Evolutionary conservation across 2,797 vertebrate species (phyloP), one percentile per base, ranked within the genome.

Genomic region (Garrulus glandarius): DNA sequence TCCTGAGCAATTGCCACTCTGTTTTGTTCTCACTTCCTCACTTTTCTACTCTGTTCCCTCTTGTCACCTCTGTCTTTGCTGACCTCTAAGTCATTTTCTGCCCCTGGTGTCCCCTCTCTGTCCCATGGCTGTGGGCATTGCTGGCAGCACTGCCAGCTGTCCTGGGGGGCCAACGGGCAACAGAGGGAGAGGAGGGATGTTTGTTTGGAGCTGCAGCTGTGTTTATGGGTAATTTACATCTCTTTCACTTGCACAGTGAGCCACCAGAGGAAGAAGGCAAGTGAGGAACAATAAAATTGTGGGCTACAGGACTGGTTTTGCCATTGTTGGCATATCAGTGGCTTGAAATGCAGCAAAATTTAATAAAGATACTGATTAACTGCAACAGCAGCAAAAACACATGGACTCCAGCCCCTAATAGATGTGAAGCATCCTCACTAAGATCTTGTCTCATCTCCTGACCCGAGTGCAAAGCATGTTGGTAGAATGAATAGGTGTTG

Each of bases 81-180:
- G 22, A 29, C 7, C 21, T 44, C 19, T 7, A 2, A 11, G 43
- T 20, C 7, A 13, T 53, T 46, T 61, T 37, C 55, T 81, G 34
- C 1, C 37, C 29, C 60, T 39, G 9, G 20, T 56, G 41, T 79
- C 34, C 49, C 68, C 22, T 32, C 8, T 29, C 11, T 47, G 29
- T 37, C 41, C 76, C 41, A 15, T 0, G 3, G 32, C 64, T n/a
- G 29, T 60, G 76, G 43, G 34, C 32, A 20, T 5, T 5, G 0
- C n/a, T 60, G 76, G 12, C 13, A 34, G 17, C 27, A 1, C 46
- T 75, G 52, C 6, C 41, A 24, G 32, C 34, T 53, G 27, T 46
- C 24, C 77, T 57, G 59, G 22, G 34, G 39, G 17, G 10, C 29
- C 13, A 29, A 27, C 34, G 47, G 39, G 11, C 21, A 50, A 2